Base-by-base conservation (phyloP, 2,888 invertebrate genomes). In the Drosophila rellima region DNA sequence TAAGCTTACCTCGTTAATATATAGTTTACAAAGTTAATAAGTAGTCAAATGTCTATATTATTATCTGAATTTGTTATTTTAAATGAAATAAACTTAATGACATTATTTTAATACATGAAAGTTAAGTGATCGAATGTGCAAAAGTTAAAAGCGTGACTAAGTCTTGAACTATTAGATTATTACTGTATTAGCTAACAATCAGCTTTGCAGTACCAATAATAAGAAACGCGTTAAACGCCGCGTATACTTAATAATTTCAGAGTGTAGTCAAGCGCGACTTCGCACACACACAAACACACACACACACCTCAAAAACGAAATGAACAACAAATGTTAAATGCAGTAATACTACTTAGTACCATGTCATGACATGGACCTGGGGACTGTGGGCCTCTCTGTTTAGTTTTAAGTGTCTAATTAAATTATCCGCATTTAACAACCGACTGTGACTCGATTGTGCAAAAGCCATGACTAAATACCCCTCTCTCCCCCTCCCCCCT, bases 351-450 rank as follows among this genome's bases (percentile, higher is more conserved):
- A 54, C 20, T 20, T 39, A 26, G 56, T 35, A 51, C 51, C 56
- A 74, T 78, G 71, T 69, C 71, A 75, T 63, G 80, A 51, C 71
- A 63, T 13, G 37, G 20, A 3, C 50, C 20, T 20, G 55, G 64
- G 51, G 33, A 68, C 56, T 59, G 44, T 44, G 71, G 11, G 26
- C 39, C 52, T 56, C 59, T 62, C 51, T 87, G 73, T 89, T 89
- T 81, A 81, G 88, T 81, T 76, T 70, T 50, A 76, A 81, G 82
- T 84, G 72, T 87, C 85, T 84, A 84, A 84, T 89, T 89, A 74
- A 84, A 84, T 84, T 89, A 84, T 73, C 71, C 85, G 82, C 89
- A 84, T 78, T 89, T 84, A 89, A 83, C 88, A 70, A 63, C 39
- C 70, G 65, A 63, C 82, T 84, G 83, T 76, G 89, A 87, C 76